These are phyloP conservation scores for Setophaga coronata DNA, from an alignment of 2,113 vertebrate genomes.

Conservation along the genomic window DNA sequence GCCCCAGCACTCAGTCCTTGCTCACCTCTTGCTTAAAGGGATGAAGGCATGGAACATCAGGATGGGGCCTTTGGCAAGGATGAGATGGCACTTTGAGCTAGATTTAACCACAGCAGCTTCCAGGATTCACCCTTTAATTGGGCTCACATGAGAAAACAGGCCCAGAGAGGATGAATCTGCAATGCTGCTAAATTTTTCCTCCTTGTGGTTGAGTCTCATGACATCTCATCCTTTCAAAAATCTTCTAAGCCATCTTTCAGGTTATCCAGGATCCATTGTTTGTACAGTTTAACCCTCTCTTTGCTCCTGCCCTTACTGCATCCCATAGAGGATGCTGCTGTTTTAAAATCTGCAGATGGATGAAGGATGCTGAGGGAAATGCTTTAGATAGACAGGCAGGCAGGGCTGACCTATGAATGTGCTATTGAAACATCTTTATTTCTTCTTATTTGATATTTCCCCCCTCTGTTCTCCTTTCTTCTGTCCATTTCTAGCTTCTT, in stretches of 20 bases:
- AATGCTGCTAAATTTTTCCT: background rate
- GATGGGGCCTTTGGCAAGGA: rapidly evolving
- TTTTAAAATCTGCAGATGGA: background rate
- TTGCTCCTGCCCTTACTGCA: background rate
- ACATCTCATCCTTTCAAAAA: background rate
- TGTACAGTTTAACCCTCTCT: background rate
- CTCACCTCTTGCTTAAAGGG: background rate
- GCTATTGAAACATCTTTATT: background rate
- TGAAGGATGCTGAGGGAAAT: background rate
- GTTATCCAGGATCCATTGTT: background rate
- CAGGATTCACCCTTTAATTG: background rate
- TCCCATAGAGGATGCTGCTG: background rate
- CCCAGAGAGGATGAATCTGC: background rate
- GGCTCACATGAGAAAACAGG: background rate
- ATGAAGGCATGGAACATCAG: rapidly evolving
- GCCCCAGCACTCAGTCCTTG: rapidly evolving
- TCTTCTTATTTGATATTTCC: background rate
- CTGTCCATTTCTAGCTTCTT: background rate
- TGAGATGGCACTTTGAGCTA: background rate
- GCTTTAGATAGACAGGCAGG: background rate
- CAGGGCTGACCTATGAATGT: background rate
- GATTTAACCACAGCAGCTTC: background rate
- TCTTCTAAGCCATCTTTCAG: background rate
- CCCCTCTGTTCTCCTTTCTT: background rate
- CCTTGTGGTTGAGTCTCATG: background rate